Conservation (phyloP, 2,113 vertebrate genomes). For the Aplodontia rufa region DNA sequence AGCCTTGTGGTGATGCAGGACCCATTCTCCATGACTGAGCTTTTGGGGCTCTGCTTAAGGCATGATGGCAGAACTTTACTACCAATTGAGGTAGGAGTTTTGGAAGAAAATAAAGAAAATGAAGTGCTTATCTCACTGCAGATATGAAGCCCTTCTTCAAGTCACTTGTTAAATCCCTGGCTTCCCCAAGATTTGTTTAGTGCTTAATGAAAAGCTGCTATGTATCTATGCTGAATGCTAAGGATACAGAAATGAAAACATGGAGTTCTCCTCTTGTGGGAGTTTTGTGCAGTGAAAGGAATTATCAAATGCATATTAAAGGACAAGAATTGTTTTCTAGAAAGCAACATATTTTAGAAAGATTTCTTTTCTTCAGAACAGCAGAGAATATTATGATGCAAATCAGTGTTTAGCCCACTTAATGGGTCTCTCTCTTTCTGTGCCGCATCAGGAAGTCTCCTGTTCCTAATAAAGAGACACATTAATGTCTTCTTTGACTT, state of each 20-base stretch:
- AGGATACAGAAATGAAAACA: neutral
- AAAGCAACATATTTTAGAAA: neutral
- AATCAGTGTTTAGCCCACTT: neutral
- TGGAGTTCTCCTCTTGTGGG: neutral
- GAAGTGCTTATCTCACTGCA: neutral
- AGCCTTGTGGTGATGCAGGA: neutral
- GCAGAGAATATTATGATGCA: neutral
- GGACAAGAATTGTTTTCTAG: neutral
- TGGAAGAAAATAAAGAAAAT: neutral
- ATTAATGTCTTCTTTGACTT: neutral
- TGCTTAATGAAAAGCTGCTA: neutral
- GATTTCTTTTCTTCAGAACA: neutral
- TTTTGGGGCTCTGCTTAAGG: neutral
- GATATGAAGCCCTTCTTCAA: neutral
- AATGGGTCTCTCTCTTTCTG: neutral
- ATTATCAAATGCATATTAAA: neutral
- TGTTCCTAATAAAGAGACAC: neutral
- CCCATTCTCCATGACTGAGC: neutral
- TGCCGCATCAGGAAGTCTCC: neutral
- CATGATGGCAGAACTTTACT: neutral
- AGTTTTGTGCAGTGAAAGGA: neutral
- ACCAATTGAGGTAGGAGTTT: neutral
- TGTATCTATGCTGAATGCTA: neutral
- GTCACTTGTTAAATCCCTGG: neutral
- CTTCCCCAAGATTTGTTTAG: neutral